Base-by-base conservation (phyloP, 2,113 vertebrate genomes). In the Forbesichthys papilliferus region DNA sequence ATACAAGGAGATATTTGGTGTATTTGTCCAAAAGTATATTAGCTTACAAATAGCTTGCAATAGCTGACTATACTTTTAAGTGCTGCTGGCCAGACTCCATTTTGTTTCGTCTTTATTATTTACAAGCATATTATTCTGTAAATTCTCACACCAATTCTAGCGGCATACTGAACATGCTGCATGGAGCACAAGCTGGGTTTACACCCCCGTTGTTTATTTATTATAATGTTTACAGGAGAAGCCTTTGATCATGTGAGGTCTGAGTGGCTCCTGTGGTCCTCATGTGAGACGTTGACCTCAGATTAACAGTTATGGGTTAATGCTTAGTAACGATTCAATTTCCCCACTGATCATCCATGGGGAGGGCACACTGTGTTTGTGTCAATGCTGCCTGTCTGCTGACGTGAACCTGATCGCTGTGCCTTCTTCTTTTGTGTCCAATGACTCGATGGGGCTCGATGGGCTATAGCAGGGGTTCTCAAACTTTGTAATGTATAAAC, bases 201-300 rank as follows among this genome's bases (percentile, higher is more conserved):
- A 57, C 52, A 36, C n/a, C 63, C n/a, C 54, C 1, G 7, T 13
- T 72, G 53, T 14, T 65, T 72, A 56, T 68, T 61, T 81, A n/a
- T n/a, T 87, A 63, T 71, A 59, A 49, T 83, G 64, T 87, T 87
- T 85, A 71, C 54, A 75, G 71, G 56, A 75, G 52, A 77, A 83
- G 84, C 67, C 83, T 54, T 68, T 36, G 69, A 64, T 60, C 75
- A 72, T 74, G 34, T 49, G 51, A 27, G 65, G 74, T 61, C 54
- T 47, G 60, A 58, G 71, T 74, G 64, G 59, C 64, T 5, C 9
- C 60, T 14, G 47, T 20, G 0, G 48, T 65, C 63, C 48, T 49
- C 53, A 13, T 18, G 3, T 57, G 7, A 59, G 58, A 69, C 52
- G 42, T 75, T 72, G 52, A 54, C 52, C 13, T 16, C 6, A 6